Evolutionary conservation across 2,113 vertebrate genomes (phyloP).

Genomic region (Poecile atricapillus): DNA sequence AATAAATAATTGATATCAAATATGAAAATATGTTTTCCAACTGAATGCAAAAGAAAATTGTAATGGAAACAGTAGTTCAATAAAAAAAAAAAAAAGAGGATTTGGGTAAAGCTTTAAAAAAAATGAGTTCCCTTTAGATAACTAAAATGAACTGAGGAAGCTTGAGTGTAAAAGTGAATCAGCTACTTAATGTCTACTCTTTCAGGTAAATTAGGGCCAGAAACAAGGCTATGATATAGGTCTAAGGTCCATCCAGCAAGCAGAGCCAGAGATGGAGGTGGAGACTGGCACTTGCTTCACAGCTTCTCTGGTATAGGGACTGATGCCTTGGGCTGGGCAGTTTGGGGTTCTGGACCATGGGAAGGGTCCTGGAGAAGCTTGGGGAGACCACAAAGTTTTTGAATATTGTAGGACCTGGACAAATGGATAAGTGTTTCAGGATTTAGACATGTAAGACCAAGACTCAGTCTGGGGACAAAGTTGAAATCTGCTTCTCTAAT

Average conservation of each 20-base stretch:
- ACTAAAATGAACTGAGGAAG: neutral
- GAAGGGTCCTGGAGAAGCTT: neutral
- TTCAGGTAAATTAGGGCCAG: neutral
- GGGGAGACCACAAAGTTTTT: rapidly evolving
- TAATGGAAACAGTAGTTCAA: neutral
- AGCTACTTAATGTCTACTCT: neutral
- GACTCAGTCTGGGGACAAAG: neutral
- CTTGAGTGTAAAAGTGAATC: neutral
- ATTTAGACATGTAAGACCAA: neutral
- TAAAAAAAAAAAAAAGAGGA: neutral
- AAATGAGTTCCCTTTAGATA: neutral
- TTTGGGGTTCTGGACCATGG: neutral
- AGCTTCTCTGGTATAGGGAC: rapidly evolving
- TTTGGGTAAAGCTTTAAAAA: neutral
- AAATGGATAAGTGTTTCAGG: neutral
- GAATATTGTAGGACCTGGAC: neutral
- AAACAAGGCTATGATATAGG: neutral
- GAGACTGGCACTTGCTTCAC: rapidly evolving
- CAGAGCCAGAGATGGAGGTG: neutral
- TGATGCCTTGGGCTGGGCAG: neutral
- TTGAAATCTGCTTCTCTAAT: neutral
- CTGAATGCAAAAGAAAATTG: neutral
- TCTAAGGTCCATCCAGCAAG: neutral
- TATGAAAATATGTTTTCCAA: neutral
- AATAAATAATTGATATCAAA: neutral